Base-by-base conservation (phyloP, 2,113 vertebrate species). In the Alosa alosa region DNA sequence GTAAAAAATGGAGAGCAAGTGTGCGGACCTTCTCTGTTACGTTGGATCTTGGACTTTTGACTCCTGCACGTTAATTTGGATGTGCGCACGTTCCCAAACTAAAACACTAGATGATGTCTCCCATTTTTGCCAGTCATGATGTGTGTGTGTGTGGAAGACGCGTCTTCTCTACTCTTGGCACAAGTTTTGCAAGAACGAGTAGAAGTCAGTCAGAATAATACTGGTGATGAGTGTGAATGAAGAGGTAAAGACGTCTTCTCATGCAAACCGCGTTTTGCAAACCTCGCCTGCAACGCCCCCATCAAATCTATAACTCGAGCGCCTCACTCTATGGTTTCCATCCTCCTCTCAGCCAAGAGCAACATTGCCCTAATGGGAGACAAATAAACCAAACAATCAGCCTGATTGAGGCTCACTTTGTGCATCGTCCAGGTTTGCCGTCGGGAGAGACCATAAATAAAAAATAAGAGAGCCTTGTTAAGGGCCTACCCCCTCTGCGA, bases 371-470 rank as follows among this genome's bases (percentile, higher is more conserved):
- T 83, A 83, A 46, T 44, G 55, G 57, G 68, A 82, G 1, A 72
- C 78, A 82, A 84, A 86, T 87, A 82, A 87, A 78, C 68, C 81
- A 57, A 57, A 75, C 68, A 31, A 75, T 75, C 68, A 75, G 68
- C 9, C 68, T 75, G 68, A 75, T 75, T 75, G 68, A 31, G 31
- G 68, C 68, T 75, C 68, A 39, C 68, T 75, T 75, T 75, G 68
- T 75, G 68, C 68, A 4, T 10, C 8, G 68, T 75, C 68, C 68
- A 75, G 68, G 25, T 36, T 39, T 75, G 31, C 68, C 10, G 68
- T 75, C 68, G 15, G 41, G 25, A 75, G 31, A 75, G 25, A 13
- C 68, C 68, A 75, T 31, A 75, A 75, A 75, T 13, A 75, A 31
- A 31, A 31, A 75, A 31, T 75, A 6, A 31, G 31, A 75, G 68